Base-by-base conservation (phyloP, 2,888 invertebrate genomes). In the Drosophila austrosaltans region DNA sequence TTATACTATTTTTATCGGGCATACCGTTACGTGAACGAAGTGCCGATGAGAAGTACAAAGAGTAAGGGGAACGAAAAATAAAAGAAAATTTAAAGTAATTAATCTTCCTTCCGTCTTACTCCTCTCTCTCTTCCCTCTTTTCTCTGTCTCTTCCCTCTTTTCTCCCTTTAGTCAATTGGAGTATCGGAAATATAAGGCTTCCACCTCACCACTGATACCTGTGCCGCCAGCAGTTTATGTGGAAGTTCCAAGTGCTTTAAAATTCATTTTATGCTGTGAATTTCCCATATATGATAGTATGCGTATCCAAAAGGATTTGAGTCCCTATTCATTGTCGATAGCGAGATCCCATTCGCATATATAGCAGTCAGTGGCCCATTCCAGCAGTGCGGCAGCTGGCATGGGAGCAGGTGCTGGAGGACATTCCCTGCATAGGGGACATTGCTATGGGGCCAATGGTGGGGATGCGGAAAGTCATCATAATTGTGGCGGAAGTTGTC, bases 1-100 rank as follows among this genome's bases (percentile, higher is more conserved):
- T 98, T 75, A 96, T 98, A 87, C 93, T 98, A 63, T 98, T 98
- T 93, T 94, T 98, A 86, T 98, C 97, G 65, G 98, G 98, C 60
- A 97, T 98, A 92, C 98, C 98, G 28, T 93, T 97, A 72, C 93
- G 97, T 76, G 98, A 98, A 93, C 95, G 96, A 91, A 96, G 96
- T 76, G 95, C 97, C 57, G 98, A 98, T 93, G 96, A 97, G 90
- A 96, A 97, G 93, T 98, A 97, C 90, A 94, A 96, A 94, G 96
- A 96, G 96, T 95, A 92, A 94, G 95, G 93, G 2, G 2, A 3
- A 0, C 2, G 2, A 3, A 0, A 2, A 10, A n/a, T 53, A 12
- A 3, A 44, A 25, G 1, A n/a, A 20, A 3, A 36, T 16, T 1
- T 1, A 39, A 16, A 30, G 10, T 28, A 30, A 56, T 30, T 53